Evolutionary conservation across 2,113 vertebrate genomes (phyloP).

Genomic region (Tetrax tetrax): DNA sequence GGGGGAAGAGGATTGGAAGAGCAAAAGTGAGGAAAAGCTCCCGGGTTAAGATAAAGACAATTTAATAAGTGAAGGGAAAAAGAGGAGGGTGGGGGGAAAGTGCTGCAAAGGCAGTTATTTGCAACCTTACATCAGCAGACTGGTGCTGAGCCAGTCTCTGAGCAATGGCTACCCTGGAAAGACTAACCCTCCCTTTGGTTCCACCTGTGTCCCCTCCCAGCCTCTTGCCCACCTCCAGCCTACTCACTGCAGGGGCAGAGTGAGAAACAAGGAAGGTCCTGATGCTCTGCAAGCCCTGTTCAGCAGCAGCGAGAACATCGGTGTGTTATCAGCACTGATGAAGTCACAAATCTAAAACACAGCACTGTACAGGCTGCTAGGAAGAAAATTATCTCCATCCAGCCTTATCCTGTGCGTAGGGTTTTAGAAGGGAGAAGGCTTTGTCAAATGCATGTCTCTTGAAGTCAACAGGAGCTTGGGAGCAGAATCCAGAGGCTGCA

Average conservation of each 20-base stretch:
- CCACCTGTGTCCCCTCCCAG: neutral
- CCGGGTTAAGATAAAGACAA: neutral
- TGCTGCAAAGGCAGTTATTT: neutral
- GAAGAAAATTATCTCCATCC: neutral
- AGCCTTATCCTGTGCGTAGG: rapidly evolving
- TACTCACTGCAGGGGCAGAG: too few species aligned
- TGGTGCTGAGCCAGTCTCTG: neutral
- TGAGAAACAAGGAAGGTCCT: too few species aligned
- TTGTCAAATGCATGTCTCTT: neutral
- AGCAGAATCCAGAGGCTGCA: neutral
- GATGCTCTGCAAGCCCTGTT: too few species aligned
- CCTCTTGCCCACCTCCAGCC: neutral
- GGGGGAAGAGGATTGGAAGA: neutral
- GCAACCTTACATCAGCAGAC: neutral
- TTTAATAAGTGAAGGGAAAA: neutral
- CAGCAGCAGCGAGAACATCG: too few species aligned
- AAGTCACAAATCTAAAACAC: neutral
- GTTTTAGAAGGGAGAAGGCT: neutral
- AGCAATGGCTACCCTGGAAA: neutral
- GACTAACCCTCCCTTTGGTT: neutral
- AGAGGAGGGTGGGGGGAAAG: neutral
- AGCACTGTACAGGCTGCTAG: rapidly evolving
- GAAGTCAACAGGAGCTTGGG: neutral
- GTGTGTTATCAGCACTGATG: too few species aligned
- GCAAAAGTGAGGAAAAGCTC: neutral